Base-by-base conservation (phyloP, 2,888 invertebrate species). In the Clivina fossor region DNA sequence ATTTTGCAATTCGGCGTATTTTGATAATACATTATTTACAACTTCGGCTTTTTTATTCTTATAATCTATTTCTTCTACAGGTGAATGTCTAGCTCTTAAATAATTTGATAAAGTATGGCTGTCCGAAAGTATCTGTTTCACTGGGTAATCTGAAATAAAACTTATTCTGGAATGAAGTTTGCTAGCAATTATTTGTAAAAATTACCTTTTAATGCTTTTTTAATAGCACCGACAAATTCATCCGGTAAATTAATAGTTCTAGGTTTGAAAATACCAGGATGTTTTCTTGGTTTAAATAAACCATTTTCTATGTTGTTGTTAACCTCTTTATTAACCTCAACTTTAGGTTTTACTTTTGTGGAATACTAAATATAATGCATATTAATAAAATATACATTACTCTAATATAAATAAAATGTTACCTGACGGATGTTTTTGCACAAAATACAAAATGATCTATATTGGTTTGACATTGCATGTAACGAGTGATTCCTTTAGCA, bases 181-280 rank as follows among this genome's bases (percentile, higher is more conserved):
- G 15, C 13, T 33, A 26, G n/a, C 35, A 43, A n/a, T n/a, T n/a
- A n/a, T n/a, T n/a, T n/a, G n/a, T n/a, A 11, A 20, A 58, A 7
- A 11, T 32, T 70, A 80, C 80, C 79, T 69, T 70, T 69, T 11
- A 79, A 66, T 60, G 82, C 73, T 35, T 73, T 72, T 62, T 75
- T 66, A 9, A 87, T 79, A 2, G 85, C 79, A 16, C 78, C 74
- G 18, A 76, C 68, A 56, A 90, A 77, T 56, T 81, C 76, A 1
- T 77, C 71, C 0, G 91, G 90, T 9, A 90, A 66, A 2, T 70
- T 59, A 0, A 81, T 74, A 1, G 76, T 67, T 63, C 74, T 80
- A 1, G 78, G 71, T 60, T 78, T 77, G 1, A 81, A 72, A 40
- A 82, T 78, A 19, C 92, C 92, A 1, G 89, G 88, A 74, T 92